A percentile compares a stretch with the other conserved stretches of the same genome.
Conservation (phyloP, 2,888 invertebrate genomes). For the Nasonia oneida region DNA sequence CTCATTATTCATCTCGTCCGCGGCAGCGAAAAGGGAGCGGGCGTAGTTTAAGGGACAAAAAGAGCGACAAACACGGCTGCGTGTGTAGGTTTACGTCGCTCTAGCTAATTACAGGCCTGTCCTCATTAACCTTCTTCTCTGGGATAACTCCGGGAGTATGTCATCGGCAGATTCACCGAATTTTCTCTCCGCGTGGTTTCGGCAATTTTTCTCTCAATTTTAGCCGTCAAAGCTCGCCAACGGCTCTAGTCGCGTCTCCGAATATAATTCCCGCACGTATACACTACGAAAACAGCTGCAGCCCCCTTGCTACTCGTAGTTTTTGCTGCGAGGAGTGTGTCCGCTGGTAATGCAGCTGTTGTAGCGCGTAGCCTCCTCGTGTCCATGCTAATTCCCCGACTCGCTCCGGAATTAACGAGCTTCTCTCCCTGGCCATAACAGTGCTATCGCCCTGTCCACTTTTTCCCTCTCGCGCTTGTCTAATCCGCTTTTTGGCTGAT, state of each 20-base stretch:
- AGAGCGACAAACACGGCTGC: background rate
- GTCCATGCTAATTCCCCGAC: constrained; percentile 17
- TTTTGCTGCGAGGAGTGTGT: background rate
- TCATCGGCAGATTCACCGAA: background rate
- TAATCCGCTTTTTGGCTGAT: too few species aligned
- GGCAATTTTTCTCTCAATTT: background rate
- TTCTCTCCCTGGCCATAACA: background rate
- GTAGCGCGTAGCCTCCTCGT: background rate
- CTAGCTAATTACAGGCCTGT: background rate
- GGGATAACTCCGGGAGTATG: background rate
- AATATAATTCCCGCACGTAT: background rate
- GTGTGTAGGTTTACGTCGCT: background rate
- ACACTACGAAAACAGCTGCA: background rate
- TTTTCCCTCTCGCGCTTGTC: background rate
- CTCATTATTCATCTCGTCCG: background rate
- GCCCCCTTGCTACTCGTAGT: background rate
- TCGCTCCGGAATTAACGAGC: constrained; percentile 13
- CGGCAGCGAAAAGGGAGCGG: background rate
- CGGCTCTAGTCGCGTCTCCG: background rate
- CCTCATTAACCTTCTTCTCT: background rate
- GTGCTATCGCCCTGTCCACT: background rate
- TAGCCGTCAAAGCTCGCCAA: background rate
- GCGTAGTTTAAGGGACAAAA: background rate
- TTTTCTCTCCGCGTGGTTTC: background rate
- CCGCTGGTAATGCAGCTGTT: background rate